Evolutionary conservation across 37 sponge, comb jelly and placozoan species (phyloP).

Genomic region (Hormiphora californensis): DNA sequence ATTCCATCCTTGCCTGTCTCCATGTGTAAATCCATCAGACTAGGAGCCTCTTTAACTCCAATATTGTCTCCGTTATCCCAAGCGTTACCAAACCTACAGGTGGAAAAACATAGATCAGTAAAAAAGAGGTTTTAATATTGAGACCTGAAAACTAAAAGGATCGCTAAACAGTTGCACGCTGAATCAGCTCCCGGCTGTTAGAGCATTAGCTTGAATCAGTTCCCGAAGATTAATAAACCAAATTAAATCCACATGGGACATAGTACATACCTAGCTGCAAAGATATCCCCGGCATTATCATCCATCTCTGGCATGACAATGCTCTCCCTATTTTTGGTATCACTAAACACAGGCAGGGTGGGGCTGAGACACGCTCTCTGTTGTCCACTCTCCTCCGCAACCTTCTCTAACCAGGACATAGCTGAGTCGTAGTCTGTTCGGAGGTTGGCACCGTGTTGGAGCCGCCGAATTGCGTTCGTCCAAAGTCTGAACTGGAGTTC

Average conservation of each 20-base stretch:
- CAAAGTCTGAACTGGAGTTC: conserved; percentile 52
- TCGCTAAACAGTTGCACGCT: no score
- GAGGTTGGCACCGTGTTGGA: conserved; percentile 25
- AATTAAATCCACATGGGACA: no score
- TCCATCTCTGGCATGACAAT: conserved; percentile 30
- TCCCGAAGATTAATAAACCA: no score
- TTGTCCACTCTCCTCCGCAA: conserved; percentile 20
- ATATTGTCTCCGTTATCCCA: conserved; percentile 38
- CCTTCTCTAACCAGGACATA: background rate
- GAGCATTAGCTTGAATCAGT: no score
- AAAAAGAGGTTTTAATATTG: no score
- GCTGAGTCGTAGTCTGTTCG: background rate
- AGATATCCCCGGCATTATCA: conserved; percentile 14
- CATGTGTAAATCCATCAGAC: conserved; percentile 19
- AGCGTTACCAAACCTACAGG: conserved; percentile 31
- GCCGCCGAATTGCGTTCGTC: conserved; percentile 51
- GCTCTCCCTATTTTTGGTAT: conserved; percentile 1
- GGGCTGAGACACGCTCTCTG: conserved; percentile 43
- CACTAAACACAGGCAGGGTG: no score
- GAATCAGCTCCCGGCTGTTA: no score
- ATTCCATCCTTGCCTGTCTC: conserved; percentile 35
- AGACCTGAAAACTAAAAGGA: no score
- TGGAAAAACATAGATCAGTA: no score
- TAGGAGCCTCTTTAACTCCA: background rate
- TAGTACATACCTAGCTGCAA: no score